Base-by-base conservation (phyloP, 2,113 vertebrate genomes). In the Sylvia atricapilla region DNA sequence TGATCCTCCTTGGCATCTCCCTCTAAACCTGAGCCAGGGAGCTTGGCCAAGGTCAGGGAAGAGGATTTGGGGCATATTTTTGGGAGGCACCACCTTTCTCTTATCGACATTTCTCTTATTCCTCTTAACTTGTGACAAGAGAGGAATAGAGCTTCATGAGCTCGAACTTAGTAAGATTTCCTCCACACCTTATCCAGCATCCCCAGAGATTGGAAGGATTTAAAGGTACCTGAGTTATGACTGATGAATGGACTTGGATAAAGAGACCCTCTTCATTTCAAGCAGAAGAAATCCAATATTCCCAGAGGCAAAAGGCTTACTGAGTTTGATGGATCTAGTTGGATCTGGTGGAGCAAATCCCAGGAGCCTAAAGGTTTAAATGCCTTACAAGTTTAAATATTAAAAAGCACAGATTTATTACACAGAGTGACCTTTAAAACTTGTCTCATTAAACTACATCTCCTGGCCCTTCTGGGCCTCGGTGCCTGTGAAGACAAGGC, bases 371-470 rank as follows among this genome's bases (percentile, higher is more conserved):
- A 93, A 95, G 96, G 93, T 96, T 95, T 95, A 96, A 96, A 97
- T 95, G 95, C 93, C 96, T 96, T 87, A 68, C 70, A 96, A 97
- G 94, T 95, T 97, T 94, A 94, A 97, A 95, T 93, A 97, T 94
- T 92, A 94, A 95, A 97, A 95, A 93, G 74, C 78, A 55, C n/a
- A 87, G 94, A 93, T 97, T 97, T 97, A 97, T 96, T 97, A 97
- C 93, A 91, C 52, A 37, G 90, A 77, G 70, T 96, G 96, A 97
- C 97, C 97, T 97, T 97, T 97, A 97, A 96, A 95, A 96, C 94
- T 89, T 97, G 97, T 96, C 97, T 97, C 96, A 96, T 97, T 96
- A 96, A 95, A 95, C 90, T 93, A 95, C 94, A 87, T 96, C 96
- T 97, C 49, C 93, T 92, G 93, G 84, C 90, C 94, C 96, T 97